Evolutionary conservation across 2,888 invertebrate species (phyloP), one percentile per base, ranked within the genome.

Genomic region (Nasonia oneida): DNA sequence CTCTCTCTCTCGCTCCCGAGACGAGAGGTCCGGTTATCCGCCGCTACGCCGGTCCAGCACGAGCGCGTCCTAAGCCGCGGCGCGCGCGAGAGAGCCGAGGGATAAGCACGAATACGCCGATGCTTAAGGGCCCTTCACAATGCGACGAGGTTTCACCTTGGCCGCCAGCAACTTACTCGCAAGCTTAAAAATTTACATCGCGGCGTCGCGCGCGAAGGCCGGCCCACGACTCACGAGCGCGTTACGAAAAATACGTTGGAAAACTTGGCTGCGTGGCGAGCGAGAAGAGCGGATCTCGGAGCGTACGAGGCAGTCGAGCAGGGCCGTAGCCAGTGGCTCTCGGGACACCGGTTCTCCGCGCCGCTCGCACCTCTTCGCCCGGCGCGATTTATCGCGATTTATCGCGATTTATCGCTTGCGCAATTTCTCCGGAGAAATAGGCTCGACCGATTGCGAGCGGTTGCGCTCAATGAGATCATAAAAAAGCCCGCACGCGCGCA

Each of bases 11-110:
- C 81, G 39, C 42, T 39, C 42, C 14, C 81, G 50, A 23, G 39
- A 64, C 23, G 53, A 86, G 81, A 86, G 86, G 84, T 86, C 86
- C 86, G 86, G 86, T 86, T 86, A 84, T 86, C 81, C 86, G 84
- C 86, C 86, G 84, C 86, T 84, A 75, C 81, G 80, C 75, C 77
- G 77, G 86, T 83, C 76, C 83, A 83, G 70, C 67, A 47, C n/a
- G 73, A 73, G 81, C 67, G 70, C 42, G 82, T 61, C 71, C 39
- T 42, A 50, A 37, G 37, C 5, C 37, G 37, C 37, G 37, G 37
- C 37, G 29, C 47, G 33, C 2, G 23, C 4, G 71, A 80, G 79
- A 79, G 81, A 67, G 73, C 42, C 47, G 42, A 61, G n/a, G 29
- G 85, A 83, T 78, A 86, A 83, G 80, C 87, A 77, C 81, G 84